phyloP scores from a whole-genome alignment of 2,113 vertebrate genomes.

The Perca schrenkii region DNA sequence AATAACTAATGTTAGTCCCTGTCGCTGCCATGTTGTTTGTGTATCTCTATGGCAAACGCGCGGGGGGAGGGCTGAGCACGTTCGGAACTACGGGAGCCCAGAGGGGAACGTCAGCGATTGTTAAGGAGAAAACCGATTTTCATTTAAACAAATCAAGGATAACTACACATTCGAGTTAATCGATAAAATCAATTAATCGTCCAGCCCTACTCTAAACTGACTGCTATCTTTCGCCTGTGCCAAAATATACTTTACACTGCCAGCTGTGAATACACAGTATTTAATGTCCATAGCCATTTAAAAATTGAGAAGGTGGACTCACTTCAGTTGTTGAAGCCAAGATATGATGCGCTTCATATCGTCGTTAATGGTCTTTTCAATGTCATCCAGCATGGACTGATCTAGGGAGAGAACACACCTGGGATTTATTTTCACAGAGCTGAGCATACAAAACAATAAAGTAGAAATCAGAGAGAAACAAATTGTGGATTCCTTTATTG shows the following conservation, averaged over 20 bases:
- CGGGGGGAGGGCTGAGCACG: too few species aligned
- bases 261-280: not conserved
- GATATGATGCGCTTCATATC: conserved; percentile 95
- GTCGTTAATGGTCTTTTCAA: conserved; percentile 97
- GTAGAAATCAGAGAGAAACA: too few species aligned
- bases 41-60: too few species aligned
- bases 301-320: conserved; percentile 62
- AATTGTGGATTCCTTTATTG: not conserved
- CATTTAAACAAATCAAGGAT: too few species aligned
- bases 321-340: conserved; percentile 98
- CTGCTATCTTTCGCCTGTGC: not conserved
- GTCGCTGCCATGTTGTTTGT: too few species aligned
- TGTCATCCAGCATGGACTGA: conserved; percentile 92
- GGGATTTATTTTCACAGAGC: conserved; percentile 21
- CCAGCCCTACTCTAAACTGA: not conserved
- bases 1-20: too few species aligned
- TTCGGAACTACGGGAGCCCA: too few species aligned
- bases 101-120: too few species aligned
- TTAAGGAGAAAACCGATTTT: too few species aligned
- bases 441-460: not conserved
- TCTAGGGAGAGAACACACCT: conserved; percentile 82
- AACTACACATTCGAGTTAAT: too few species aligned
- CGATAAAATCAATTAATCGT: too few species aligned
- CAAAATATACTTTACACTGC: not conserved
- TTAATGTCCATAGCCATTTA: not conserved